Conservation (phyloP, 1,140 invertebrate species). For the Anthonomus grandis region DNA sequence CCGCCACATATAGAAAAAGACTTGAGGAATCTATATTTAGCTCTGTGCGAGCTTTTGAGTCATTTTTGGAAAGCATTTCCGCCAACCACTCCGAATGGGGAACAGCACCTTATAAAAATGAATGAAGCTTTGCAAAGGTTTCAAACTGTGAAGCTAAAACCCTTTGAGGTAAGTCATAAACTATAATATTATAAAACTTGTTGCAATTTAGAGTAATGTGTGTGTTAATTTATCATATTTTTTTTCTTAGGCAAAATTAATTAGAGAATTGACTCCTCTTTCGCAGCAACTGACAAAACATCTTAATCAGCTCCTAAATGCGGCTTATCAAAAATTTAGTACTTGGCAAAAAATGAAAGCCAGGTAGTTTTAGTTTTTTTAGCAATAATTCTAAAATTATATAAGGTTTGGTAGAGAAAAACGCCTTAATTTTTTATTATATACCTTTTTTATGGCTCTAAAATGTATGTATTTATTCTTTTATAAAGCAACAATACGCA, state of each 20-base stretch:
- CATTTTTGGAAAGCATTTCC: constrained; percentile 96
- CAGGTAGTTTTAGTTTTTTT: constrained; percentile 55
- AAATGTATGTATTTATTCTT: too few species aligned
- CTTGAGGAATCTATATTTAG: constrained; percentile 77
- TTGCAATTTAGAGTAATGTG: background rate
- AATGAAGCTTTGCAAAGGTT: constrained; percentile 85
- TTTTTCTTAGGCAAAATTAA: constrained; percentile 65
- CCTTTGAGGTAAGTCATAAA: constrained; percentile 67
- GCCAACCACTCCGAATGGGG: constrained; percentile 70
- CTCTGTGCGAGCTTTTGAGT: constrained; percentile 80
- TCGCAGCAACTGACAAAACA: constrained; percentile 82
- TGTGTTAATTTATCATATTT: background rate
- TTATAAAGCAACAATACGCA: too few species aligned
- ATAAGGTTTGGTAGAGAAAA: too few species aligned
- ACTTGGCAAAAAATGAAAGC: constrained; percentile 79
- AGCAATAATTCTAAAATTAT: too few species aligned
- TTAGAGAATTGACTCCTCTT: constrained; percentile 72
- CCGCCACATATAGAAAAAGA: constrained; percentile 80
- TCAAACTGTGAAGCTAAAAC: constrained; percentile 79
- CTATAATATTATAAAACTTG: background rate
- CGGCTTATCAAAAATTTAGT: constrained; percentile 78
- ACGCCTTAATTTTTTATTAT: too few species aligned
- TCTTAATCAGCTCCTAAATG: constrained; percentile 77
- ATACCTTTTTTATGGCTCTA: too few species aligned
- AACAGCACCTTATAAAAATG: constrained; percentile 81